phyloP scores from a whole-genome alignment of 2,797 vertebrate species.

The Xenentodon cancila region DNA sequence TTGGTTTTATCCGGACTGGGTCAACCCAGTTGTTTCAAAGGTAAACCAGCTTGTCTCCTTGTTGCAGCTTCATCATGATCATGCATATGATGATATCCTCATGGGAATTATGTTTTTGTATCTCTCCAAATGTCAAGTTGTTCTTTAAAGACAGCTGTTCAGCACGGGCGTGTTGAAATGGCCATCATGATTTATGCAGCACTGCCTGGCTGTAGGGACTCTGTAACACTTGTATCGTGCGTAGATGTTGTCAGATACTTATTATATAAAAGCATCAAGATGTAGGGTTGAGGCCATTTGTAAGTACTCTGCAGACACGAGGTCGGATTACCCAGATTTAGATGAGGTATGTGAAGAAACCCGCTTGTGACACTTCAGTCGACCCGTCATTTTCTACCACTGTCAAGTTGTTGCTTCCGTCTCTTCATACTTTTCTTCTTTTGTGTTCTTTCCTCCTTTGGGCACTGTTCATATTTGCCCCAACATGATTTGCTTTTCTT shows the following conservation, averaged over 20 bases:
- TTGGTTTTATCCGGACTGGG: neutral
- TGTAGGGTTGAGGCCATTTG: neutral
- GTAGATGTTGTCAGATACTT: neutral
- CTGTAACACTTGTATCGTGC: neutral
- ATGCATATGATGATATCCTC: constrained; percentile 1
- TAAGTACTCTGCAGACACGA: constrained; percentile 1
- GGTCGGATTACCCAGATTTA: neutral
- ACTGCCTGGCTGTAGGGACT: neutral
- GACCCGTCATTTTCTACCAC: constrained; percentile 2
- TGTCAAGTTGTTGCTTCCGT: constrained; percentile 7
- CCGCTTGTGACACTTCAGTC: neutral
- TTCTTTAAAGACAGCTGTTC: neutral
- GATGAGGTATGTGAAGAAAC: neutral
- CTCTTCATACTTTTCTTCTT: constrained; percentile 12
- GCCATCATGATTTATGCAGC: neutral
- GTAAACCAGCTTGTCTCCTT: no score
- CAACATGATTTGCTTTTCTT: constrained; percentile 45
- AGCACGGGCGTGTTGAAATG: neutral
- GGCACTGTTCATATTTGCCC: constrained; percentile 47
- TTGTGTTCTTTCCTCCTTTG: constrained; percentile 18
- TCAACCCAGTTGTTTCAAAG: neutral
- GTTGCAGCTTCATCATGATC: constrained; percentile 4
- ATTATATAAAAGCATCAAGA: neutral
- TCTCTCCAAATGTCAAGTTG: constrained; percentile 6
- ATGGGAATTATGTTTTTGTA: neutral